These are phyloP conservation scores for Paraplagusia blochii DNA, from an alignment of 2,113 vertebrate genomes.

Conservation along the genomic window DNA sequence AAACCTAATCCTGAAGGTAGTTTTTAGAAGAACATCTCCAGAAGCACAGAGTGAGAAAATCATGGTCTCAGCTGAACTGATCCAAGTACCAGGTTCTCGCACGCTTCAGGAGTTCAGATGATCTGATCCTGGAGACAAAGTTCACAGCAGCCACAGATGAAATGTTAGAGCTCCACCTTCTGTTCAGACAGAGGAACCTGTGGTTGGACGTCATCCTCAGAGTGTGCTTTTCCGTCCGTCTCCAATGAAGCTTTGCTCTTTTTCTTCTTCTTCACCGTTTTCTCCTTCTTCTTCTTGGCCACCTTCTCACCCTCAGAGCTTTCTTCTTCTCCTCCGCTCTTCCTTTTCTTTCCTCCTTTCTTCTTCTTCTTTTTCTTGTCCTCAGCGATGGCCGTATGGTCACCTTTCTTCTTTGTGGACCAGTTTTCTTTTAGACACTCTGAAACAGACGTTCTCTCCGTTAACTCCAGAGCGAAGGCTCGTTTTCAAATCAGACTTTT, in stretches of 20 bases:
- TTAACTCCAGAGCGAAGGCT: no score
- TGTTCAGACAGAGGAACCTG: constrained; percentile 56
- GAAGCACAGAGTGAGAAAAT: background rate
- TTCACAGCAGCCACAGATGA: background rate
- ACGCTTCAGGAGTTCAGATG: no score
- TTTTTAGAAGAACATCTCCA: no score
- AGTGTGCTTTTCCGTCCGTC: constrained; percentile 38
- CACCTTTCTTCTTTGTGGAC: constrained; percentile 82
- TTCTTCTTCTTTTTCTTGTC: constrained; percentile 77
- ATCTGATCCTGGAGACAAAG: background rate
- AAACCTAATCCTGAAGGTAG: no score
- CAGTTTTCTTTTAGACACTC: constrained; percentile 70
- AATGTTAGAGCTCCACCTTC: constrained; percentile 75
- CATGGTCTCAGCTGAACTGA: background rate
- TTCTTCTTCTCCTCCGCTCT: constrained; percentile 62
- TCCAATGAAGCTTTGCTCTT: constrained; percentile 54
- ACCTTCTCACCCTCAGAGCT: constrained; percentile 52
- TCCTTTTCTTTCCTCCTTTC: constrained; percentile 72
- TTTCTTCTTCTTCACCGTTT: constrained; percentile 65
- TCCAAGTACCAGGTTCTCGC: no score
- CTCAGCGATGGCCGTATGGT: constrained; percentile 72
- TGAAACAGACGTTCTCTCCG: constrained; percentile 10
- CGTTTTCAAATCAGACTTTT: no score
- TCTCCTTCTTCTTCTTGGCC: constrained; percentile 48
- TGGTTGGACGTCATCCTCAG: constrained; percentile 65